phyloP scores from a whole-genome alignment of 2,113 vertebrate species.

The Nyctereutes procyonoides region DNA sequence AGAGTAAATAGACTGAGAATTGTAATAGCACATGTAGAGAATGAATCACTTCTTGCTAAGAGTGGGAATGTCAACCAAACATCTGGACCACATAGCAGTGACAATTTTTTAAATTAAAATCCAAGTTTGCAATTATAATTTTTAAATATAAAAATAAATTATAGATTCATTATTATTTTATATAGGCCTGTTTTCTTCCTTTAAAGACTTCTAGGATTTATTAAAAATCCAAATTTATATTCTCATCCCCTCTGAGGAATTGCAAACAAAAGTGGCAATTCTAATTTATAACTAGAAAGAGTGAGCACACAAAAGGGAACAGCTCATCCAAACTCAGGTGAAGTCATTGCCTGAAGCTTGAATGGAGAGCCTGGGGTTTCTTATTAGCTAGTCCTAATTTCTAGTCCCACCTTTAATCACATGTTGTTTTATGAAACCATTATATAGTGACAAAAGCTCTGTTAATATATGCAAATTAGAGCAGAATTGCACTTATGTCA shows the following conservation, averaged over 20 bases:
- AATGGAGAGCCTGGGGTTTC: background rate
- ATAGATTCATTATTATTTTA: background rate
- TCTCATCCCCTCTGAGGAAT: background rate
- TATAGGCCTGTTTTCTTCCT: background rate
- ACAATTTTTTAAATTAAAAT: constrained; percentile 56
- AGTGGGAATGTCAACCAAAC: constrained; percentile 29
- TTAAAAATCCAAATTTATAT: background rate
- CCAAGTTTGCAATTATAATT: background rate
- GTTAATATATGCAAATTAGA: constrained; percentile 32
- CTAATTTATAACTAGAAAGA: background rate
- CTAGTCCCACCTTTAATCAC: background rate
- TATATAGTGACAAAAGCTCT: background rate
- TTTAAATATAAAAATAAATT: constrained; percentile 35
- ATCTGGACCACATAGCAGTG: constrained; percentile 43
- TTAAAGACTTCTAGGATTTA: background rate
- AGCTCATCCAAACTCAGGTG: background rate
- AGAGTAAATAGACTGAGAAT: constrained; percentile 53
- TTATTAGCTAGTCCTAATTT: background rate
- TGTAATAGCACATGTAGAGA: constrained; percentile 44
- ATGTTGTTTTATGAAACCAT: constrained; percentile 26
- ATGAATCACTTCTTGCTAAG: constrained; percentile 62
- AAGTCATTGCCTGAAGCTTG: background rate
- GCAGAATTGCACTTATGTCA: background rate
- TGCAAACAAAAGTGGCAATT: background rate
- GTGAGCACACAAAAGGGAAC: background rate